These are phyloP conservation scores for Ptiloglossa arizonensis DNA, from an alignment of 1,140 invertebrate genomes.

Conservation along the genomic window DNA sequence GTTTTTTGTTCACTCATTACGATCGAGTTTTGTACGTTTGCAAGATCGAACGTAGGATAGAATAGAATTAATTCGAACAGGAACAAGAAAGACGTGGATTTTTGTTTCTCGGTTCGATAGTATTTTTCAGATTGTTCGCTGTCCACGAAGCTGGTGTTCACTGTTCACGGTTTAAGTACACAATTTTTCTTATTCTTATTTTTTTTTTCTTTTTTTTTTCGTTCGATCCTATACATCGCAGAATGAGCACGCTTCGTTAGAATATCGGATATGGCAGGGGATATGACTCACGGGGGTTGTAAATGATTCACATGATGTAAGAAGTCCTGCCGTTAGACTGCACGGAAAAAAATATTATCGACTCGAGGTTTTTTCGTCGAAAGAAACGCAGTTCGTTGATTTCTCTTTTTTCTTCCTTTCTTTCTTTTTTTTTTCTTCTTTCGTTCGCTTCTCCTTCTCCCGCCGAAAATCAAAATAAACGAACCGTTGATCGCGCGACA, in stretches of 20 bases:
- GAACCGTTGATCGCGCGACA: not conserved
- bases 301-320: constrained; percentile 54
- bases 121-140: too few species aligned
- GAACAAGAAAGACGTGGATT: constrained; percentile 30
- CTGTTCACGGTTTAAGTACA: constrained; percentile 58
- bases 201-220: too few species aligned
- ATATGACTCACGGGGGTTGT: constrained; percentile 66
- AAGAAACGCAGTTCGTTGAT: too few species aligned
- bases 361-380: not conserved
- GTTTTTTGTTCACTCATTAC: too few species aligned
- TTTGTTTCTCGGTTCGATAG: constrained; percentile 15
- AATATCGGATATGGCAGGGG: constrained; percentile 68
- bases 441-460: too few species aligned
- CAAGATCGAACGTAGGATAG: not conserved
- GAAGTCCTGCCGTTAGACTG: constrained; percentile 35
- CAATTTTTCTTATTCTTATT: constrained; percentile 23
- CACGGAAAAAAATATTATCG: constrained; percentile 49
- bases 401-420: too few species aligned
- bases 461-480: too few species aligned
- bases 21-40: not conserved
- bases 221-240: not conserved
- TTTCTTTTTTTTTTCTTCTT: too few species aligned
- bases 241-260: constrained; percentile 44
- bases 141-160: constrained; percentile 33
- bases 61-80: constrained; percentile 11